Conservation (phyloP, 2,888 invertebrate species). For the Yponomeuta sedellus region DNA sequence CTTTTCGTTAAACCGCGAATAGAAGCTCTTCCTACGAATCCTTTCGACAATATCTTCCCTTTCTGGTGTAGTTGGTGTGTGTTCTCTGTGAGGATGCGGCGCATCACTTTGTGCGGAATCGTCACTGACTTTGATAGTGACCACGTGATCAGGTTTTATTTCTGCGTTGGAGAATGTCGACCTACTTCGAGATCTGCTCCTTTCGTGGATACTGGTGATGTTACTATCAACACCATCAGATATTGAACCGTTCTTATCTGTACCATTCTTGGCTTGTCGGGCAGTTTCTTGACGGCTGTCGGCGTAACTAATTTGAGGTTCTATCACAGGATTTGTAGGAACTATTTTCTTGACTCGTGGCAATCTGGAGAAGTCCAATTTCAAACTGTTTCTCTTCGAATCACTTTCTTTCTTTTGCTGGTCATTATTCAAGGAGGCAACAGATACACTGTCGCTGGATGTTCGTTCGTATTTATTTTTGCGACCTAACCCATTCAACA, state of each 20-base stretch:
- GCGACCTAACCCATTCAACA: slow-evolving; percentile 72
- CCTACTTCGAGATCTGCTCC: slow-evolving; percentile 61
- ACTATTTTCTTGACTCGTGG: slow-evolving; percentile 77
- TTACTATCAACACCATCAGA: slow-evolving; percentile 40
- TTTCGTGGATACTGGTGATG: slow-evolving; percentile 36
- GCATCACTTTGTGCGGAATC: slow-evolving; percentile 39
- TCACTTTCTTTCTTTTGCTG: slow-evolving; percentile 50
- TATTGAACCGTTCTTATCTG: slow-evolving; percentile 43
- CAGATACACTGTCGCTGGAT: slow-evolving; percentile 57
- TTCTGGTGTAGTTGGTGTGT: slow-evolving; percentile 65
- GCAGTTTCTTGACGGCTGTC: slow-evolving; percentile 47
- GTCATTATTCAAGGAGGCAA: slow-evolving; percentile 37
- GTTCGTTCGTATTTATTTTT: slow-evolving; percentile 68
- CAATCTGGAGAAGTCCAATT: slow-evolving; percentile 79
- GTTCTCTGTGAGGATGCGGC: slow-evolving; percentile 55
- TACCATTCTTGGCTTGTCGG: slow-evolving; percentile 41
- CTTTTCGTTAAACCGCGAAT: slow-evolving; percentile 91
- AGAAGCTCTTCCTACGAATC: slow-evolving; percentile 92
- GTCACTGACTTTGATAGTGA: slow-evolving; percentile 42
- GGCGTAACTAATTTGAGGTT: slow-evolving; percentile 59
- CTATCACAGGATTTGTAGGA: slow-evolving; percentile 75
- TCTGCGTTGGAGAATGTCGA: slow-evolving; percentile 68
- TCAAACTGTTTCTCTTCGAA: slow-evolving; percentile 69
- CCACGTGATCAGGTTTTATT: slow-evolving; percentile 59
- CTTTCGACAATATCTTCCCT: slow-evolving; percentile 88